Percentiles rank a stretch among this genome's conserved stretches.
phyloP scores from a whole-genome alignment of 2,888 invertebrate species.

The Callosobruchus maculatus region DNA sequence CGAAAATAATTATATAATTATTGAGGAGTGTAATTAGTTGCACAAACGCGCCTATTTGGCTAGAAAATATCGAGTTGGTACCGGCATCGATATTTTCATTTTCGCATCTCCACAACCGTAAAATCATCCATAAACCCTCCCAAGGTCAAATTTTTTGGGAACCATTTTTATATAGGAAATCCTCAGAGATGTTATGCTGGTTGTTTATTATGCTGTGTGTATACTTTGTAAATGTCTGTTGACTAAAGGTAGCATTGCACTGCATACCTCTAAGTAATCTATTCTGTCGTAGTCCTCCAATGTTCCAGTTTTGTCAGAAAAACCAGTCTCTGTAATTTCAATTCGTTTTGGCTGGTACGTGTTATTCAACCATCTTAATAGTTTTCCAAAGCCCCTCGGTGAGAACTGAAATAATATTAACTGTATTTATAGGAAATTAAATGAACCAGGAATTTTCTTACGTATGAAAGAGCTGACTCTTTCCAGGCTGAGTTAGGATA shows the following conservation, averaged over 20 bases:
- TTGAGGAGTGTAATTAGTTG: too few relatives aligned
- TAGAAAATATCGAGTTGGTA: too few relatives aligned
- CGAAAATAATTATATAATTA: too few relatives aligned
- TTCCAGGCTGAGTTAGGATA: not conserved
- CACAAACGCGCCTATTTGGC: too few relatives aligned
- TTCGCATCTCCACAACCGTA: too few relatives aligned
- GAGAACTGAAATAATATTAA: slow-evolving; percentile 51
- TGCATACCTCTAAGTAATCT: slow-evolving; percentile 50
- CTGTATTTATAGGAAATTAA: not conserved
- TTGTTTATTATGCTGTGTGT: too few relatives aligned
- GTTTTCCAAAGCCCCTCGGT: slow-evolving; percentile 58
- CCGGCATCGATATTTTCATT: too few relatives aligned
- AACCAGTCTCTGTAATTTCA: slow-evolving; percentile 60
- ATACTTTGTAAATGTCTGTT: not conserved
- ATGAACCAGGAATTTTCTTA: not conserved
- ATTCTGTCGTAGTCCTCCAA: slow-evolving; percentile 56
- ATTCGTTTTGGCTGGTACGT: slow-evolving; percentile 57
- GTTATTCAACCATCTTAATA: slow-evolving; percentile 58
- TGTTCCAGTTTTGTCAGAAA: slow-evolving; percentile 52
- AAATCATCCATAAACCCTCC: too few relatives aligned
- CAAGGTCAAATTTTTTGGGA: too few relatives aligned
- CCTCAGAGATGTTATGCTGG: too few relatives aligned
- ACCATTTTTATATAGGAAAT: too few relatives aligned
- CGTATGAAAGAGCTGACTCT: not conserved
- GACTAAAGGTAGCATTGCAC: slow-evolving; percentile 33